phyloP scores from a whole-genome alignment of 2,888 invertebrate species.

The Zelleria hepariella region DNA sequence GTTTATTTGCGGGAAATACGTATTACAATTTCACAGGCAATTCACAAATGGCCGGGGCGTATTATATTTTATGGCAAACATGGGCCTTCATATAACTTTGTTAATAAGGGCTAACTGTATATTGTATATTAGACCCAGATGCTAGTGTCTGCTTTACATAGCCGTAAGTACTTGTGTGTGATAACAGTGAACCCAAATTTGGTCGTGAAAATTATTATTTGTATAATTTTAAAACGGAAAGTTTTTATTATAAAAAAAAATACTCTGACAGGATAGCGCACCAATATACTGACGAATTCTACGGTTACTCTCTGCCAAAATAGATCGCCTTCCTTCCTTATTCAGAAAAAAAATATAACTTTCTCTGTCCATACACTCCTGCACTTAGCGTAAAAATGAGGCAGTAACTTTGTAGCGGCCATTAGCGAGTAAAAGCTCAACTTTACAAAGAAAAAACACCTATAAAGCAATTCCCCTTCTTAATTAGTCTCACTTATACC shows the following conservation, averaged over 20 bases:
- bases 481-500: background rate
- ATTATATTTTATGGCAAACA: constrained; percentile 66
- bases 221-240: too few relatives aligned
- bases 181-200: background rate
- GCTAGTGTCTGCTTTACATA: background rate
- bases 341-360: too few relatives aligned
- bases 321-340: too few relatives aligned
- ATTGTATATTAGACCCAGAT: background rate
- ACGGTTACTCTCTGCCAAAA: too few relatives aligned
- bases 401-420: background rate
- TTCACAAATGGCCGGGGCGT: constrained; percentile 39
- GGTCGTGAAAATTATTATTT: too few relatives aligned
- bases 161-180: background rate
- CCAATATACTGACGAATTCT: too few relatives aligned
- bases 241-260: too few relatives aligned
- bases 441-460: background rate
- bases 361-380: too few relatives aligned
- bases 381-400: too few relatives aligned
- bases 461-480: background rate
- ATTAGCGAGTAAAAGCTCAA: background rate
- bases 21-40: constrained; percentile 42
- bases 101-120: constrained; percentile 41
- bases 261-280: too few relatives aligned
- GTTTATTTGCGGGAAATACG: too few relatives aligned
- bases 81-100: constrained; percentile 61